Evolutionary conservation across 1,140 invertebrate genomes (phyloP).

Genomic region (Chironomus tepperi): DNA sequence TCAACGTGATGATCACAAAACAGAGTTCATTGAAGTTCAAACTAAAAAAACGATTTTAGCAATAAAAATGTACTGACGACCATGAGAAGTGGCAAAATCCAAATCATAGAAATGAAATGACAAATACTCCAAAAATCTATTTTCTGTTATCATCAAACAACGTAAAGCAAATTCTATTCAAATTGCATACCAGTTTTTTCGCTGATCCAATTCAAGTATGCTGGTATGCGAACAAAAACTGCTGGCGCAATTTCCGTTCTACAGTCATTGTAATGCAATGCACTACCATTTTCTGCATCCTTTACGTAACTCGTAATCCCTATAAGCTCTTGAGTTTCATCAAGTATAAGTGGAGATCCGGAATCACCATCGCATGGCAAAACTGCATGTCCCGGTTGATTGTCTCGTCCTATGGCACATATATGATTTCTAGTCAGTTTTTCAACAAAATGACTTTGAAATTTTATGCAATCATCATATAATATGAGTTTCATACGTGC

Average conservation of each 20-base stretch:
- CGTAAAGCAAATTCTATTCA: not conserved
- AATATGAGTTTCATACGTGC: not conserved
- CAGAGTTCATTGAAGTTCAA: no score
- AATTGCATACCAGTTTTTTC: not conserved
- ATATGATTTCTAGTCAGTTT: not conserved
- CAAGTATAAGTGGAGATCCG: not conserved
- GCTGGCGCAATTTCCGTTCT: not conserved
- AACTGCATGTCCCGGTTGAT: not conserved
- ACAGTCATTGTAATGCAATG: conserved; percentile 10
- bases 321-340: not conserved
- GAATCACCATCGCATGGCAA: not conserved
- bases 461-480: not conserved
- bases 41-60: no score
- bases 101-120: not conserved
- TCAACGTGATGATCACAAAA: no score
- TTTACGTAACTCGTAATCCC: conserved; percentile 4
- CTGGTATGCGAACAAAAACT: not conserved
- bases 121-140: not conserved
- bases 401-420: not conserved
- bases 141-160: not conserved
- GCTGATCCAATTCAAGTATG: conserved; percentile 5
- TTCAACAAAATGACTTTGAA: not conserved
- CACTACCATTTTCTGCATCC: not conserved
- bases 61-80: no score
- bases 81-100: no score